These are phyloP conservation scores for Helicoverpa assulta DNA, from an alignment of 2,888 invertebrate genomes.

Conservation along the genomic window DNA sequence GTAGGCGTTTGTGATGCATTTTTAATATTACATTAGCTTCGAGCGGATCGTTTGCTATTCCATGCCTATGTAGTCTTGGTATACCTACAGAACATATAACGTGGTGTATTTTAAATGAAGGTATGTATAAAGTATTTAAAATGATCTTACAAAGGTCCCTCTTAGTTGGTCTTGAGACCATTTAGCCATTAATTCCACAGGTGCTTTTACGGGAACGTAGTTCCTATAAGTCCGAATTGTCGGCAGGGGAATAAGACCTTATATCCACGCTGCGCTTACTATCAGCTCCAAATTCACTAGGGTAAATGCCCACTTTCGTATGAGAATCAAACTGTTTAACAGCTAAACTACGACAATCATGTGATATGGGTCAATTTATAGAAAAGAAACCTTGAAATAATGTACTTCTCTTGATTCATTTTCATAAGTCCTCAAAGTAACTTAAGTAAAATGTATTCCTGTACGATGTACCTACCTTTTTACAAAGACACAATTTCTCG, in stretches of 20 bases:
- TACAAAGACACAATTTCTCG: conserved; percentile 6
- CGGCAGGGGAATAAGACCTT: not conserved
- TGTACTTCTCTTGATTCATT: conserved; percentile 28
- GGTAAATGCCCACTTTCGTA: not conserved
- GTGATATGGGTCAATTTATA: conserved; percentile 15
- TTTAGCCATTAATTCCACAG: not conserved
- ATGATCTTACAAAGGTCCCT: too few species aligned
- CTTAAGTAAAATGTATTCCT: conserved; percentile 4
- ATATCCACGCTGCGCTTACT: not conserved
- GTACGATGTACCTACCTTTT: conserved; percentile 11
- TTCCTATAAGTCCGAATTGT: not conserved
- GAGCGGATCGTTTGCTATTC: conserved; percentile 33
- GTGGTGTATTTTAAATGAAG: not conserved
- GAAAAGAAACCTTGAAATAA: conserved; percentile 29
- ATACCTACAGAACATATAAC: conserved; percentile 19
- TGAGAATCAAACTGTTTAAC: conserved; percentile 5
- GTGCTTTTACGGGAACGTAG: not conserved
- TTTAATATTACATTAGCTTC: conserved; percentile 27
- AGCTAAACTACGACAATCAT: not conserved
- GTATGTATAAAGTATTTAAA: not conserved
- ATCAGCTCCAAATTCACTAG: not conserved
- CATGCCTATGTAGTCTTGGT: conserved; percentile 14
- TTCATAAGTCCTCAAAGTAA: not conserved
- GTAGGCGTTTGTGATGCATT: conserved; percentile 48
- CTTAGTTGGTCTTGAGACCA: not conserved